phyloP scores from a whole-genome alignment of 2,797 vertebrate species.

The Sebastes steindachneri region DNA sequence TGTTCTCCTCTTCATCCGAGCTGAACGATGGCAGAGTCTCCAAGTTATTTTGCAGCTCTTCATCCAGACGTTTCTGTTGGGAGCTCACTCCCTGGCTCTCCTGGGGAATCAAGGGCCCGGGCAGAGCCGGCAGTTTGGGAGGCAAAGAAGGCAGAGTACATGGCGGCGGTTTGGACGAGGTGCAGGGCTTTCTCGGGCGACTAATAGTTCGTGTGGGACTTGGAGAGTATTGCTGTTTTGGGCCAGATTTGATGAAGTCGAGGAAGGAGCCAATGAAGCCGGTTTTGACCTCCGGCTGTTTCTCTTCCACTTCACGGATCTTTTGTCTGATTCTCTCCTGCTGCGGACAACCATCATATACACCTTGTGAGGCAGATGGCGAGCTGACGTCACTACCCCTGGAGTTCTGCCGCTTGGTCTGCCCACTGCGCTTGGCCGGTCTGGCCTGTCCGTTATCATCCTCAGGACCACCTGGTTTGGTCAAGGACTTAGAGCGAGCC shows the following conservation, averaged over 20 bases:
- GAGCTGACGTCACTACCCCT: conserved; percentile 86
- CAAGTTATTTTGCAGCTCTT: conserved; percentile 92
- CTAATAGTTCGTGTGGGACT: conserved; percentile 90
- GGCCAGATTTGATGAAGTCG: conserved; percentile 97
- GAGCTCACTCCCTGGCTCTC: conserved; percentile 79
- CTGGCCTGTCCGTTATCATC: conserved; percentile 85
- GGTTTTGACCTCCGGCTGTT: conserved; percentile 97
- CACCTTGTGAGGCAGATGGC: conserved; percentile 84
- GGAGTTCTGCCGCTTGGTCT: conserved; percentile 90
- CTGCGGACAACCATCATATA: conserved; percentile 91
- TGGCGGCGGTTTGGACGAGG: conserved; percentile 81
- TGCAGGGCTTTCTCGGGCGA: conserved; percentile 87
- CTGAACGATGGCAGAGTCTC: conserved; percentile 95
- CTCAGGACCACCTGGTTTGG: conserved; percentile 81
- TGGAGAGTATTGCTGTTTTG: conserved; percentile 94
- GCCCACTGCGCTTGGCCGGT: conserved; percentile 85
- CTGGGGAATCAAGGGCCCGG: conserved; percentile 71
- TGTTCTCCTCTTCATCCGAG: conserved; percentile 96
- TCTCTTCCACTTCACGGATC: conserved; percentile 98
- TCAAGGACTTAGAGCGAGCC: conserved; percentile 85
- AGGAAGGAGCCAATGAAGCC: conserved; percentile 98
- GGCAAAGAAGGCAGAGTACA: conserved; percentile 78
- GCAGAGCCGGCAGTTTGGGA: conserved; percentile 80
- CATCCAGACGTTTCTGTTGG: conserved; percentile 87
- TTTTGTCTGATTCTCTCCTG: conserved; percentile 98